phyloP scores from a whole-genome alignment of 1,140 invertebrate genomes.

The Pararge aegeria region DNA sequence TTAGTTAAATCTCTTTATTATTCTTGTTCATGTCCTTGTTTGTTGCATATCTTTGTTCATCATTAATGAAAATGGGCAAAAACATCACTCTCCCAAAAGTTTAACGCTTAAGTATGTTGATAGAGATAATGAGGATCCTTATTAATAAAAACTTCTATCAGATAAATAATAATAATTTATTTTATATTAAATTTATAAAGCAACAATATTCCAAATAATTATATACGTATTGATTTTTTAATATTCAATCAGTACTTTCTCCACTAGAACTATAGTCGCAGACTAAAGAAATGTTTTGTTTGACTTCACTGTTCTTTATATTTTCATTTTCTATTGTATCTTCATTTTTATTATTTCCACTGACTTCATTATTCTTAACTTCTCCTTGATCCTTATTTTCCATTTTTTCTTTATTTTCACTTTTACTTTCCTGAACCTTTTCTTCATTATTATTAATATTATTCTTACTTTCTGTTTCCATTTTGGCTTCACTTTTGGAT shows the following conservation, averaged over 20 bases:
- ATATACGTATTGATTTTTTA: background rate
- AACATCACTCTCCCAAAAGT: too few species aligned
- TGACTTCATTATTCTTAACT: background rate
- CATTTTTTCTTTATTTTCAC: background rate
- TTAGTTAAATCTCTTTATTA: too few species aligned
- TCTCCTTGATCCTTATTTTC: background rate
- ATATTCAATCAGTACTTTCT: conserved; percentile 45
- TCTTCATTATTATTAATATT: background rate
- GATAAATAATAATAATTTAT: too few species aligned
- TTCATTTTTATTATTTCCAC: too few species aligned
- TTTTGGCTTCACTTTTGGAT: background rate
- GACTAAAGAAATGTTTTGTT: conserved; percentile 42
- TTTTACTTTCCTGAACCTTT: background rate
- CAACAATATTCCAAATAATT: background rate
- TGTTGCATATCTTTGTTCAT: too few species aligned
- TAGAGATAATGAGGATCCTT: too few species aligned
- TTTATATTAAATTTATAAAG: too few species aligned
- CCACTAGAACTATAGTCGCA: conserved; percentile 68
- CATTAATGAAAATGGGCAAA: too few species aligned
- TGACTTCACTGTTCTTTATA: background rate
- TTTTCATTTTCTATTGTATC: conserved; percentile 1
- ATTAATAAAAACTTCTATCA: too few species aligned
- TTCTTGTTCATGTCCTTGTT: too few species aligned
- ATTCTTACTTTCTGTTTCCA: background rate
- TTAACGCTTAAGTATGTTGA: too few species aligned